A percentile compares a stretch with the other conserved stretches of the same genome.
These are phyloP conservation scores for Himalopsyche phryganea DNA, from an alignment of 1,140 invertebrate genomes.

Conservation along the genomic window DNA sequence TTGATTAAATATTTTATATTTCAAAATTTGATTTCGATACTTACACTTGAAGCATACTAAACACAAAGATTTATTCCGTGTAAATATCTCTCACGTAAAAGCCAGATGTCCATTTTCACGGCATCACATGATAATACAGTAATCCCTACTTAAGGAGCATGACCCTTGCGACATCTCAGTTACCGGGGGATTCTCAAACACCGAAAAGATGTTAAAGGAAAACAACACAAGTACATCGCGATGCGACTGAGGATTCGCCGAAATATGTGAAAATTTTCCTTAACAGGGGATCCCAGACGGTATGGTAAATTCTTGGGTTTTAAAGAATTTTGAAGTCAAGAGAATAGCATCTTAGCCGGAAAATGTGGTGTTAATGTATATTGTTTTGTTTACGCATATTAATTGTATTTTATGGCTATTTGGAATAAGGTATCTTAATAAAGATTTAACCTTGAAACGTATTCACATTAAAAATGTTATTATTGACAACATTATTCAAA, in stretches of 20 bases:
- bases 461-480: too few species aligned
- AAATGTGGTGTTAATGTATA: neutral
- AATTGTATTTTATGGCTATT: too few species aligned
- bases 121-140: slow-evolving; percentile 19
- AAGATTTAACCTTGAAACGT: too few species aligned
- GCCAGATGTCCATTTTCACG: slow-evolving; percentile 31
- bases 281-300: slow-evolving; percentile 15
- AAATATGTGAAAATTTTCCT: slow-evolving; percentile 19
- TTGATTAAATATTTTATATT: neutral
- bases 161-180: slow-evolving; percentile 10
- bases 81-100: slow-evolving; percentile 11
- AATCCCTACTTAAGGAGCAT: slow-evolving; percentile 21
- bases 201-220: slow-evolving; percentile 29
- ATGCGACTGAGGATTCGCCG: slow-evolving; percentile 8
- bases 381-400: neutral
- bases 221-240: slow-evolving; percentile 11
- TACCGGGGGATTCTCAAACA: slow-evolving; percentile 12
- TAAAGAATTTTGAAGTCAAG: slow-evolving; percentile 11
- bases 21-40: neutral
- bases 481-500: too few species aligned
- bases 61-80: neutral
- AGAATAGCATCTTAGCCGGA: neutral
- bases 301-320: slow-evolving; percentile 25
- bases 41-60: neutral
- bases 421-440: too few species aligned